Conservation (phyloP, 2,888 invertebrate species). For the Drosophila falleni region DNA sequence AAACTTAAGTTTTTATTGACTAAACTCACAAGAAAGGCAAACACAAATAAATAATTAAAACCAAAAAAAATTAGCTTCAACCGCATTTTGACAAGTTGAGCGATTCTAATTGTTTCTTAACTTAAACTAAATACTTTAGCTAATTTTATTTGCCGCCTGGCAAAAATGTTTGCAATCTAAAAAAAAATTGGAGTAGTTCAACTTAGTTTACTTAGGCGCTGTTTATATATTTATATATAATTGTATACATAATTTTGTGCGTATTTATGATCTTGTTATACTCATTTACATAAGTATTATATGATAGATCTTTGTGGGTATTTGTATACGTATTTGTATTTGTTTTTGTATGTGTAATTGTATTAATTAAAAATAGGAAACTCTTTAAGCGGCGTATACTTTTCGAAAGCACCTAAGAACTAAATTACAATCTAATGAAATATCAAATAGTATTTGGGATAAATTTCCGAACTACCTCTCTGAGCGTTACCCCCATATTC, state of each 20-base stretch:
- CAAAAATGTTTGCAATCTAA: slow-evolving; percentile 49
- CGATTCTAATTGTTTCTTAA: slow-evolving; percentile 25
- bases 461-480: slow-evolving; percentile 64
- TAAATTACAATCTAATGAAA: slow-evolving; percentile 71
- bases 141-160: slow-evolving; percentile 70
- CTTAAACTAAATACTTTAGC: slow-evolving; percentile 66
- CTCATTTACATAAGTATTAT: slow-evolving; percentile 14
- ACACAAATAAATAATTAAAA: slow-evolving; percentile 74
- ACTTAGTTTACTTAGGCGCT: slow-evolving; percentile 28
- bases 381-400: slow-evolving; percentile 82
- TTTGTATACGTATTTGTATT: slow-evolving; percentile 33
- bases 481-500: slow-evolving; percentile 37
- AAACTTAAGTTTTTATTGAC: slow-evolving; percentile 75
- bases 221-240: slow-evolving; percentile 15
- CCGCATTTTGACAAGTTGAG: slow-evolving; percentile 21
- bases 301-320: slow-evolving; percentile 16
- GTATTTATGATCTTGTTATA: slow-evolving; percentile 15
- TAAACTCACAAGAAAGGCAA: slow-evolving; percentile 75
- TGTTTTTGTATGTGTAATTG: slow-evolving; percentile 29
- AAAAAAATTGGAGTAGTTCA: slow-evolving; percentile 15
- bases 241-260: slow-evolving; percentile 23
- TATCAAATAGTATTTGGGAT: slow-evolving; percentile 81
- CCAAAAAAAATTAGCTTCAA: slow-evolving; percentile 49
- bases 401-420: slow-evolving; percentile 82
- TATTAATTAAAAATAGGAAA: slow-evolving; percentile 74